phyloP scores from a whole-genome alignment of 2,113 vertebrate species.

The Lipophrys pholis region DNA sequence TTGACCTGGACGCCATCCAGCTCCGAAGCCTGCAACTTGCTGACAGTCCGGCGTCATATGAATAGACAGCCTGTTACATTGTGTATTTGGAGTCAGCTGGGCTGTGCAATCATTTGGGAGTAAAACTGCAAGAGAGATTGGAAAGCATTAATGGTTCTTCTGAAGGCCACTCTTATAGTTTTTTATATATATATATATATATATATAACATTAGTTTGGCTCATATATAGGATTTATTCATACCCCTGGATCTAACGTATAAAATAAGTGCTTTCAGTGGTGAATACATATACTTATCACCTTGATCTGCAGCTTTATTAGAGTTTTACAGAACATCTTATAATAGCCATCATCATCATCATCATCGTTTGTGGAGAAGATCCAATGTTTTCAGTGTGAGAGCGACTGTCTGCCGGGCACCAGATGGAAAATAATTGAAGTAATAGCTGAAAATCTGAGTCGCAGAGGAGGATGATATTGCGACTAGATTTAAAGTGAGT shows the following conservation, averaged over 20 bases:
- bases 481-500: no score
- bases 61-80: conserved; percentile 56
- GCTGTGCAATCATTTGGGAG: not conserved
- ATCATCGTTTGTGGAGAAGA: not conserved
- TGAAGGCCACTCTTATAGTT: no score
- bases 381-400: no score
- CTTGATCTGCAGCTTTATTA: not conserved
- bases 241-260: not conserved
- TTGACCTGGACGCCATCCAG: conserved; percentile 6
- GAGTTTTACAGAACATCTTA: not conserved
- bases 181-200: no score
- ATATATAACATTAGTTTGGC: no score
- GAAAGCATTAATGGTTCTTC: not conserved
- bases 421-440: no score
- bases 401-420: no score
- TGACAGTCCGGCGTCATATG: conserved; percentile 21
- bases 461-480: no score
- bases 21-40: not conserved
- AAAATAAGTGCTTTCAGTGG: not conserved
- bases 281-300: not conserved
- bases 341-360: no score
- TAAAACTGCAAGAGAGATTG: not conserved
- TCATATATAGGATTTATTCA: no score
- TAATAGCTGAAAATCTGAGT: no score
- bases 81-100: conserved; percentile 36